phyloP scores from a whole-genome alignment of 2,797 vertebrate species.

The Coracias cyanogaster region DNA sequence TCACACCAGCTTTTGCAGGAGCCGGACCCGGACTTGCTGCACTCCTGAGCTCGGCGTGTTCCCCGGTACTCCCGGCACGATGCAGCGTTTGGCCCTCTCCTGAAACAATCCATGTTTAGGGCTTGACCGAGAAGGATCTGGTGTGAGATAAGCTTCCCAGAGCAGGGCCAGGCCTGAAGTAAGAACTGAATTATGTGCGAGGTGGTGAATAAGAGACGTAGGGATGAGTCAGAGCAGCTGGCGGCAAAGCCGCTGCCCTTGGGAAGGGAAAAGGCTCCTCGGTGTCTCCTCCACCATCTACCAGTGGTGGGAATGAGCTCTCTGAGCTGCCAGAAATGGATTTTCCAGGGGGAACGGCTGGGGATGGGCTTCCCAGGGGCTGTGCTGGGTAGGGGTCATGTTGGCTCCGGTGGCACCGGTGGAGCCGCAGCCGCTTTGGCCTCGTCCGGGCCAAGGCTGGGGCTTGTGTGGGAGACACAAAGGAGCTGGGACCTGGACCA shows the following conservation, averaged over 20 bases:
- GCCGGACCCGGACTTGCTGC: neutral
- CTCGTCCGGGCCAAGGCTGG: neutral
- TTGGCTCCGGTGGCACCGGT: too few species aligned
- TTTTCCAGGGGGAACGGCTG: neutral
- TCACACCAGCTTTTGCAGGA: neutral
- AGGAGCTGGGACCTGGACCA: neutral
- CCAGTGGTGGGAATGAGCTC: rapidly evolving
- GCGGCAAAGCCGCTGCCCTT: neutral
- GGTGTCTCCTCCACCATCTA: neutral
- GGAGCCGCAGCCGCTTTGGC: neutral
- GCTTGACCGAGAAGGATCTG: neutral
- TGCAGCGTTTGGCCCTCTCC: neutral
- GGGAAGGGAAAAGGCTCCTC: neutral
- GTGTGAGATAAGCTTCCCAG: slow-evolving; percentile 7
- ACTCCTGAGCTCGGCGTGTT: neutral
- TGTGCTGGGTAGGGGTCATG: neutral
- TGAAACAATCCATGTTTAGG: neutral
- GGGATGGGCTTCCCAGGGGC: neutral
- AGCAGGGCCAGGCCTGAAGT: neutral
- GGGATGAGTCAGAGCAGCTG: slow-evolving; percentile 8
- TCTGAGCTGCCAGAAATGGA: rapidly evolving
- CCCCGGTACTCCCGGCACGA: rapidly evolving
- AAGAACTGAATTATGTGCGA: neutral
- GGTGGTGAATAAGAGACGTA: neutral
- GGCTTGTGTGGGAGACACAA: neutral